Conservation (phyloP, 2,888 invertebrate genomes). For the Aphodius granarius region DNA sequence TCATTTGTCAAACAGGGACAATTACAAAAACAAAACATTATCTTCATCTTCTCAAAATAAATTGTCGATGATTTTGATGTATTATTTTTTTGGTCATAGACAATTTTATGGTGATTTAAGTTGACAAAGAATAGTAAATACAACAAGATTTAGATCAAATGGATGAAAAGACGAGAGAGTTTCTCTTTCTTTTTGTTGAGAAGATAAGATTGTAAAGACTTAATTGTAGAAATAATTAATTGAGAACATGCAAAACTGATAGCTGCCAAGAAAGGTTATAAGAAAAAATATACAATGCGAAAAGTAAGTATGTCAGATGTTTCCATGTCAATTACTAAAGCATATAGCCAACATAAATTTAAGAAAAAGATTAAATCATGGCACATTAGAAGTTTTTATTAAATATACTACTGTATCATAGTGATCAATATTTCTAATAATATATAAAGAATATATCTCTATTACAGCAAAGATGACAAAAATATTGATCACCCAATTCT, state of each 20-base stretch:
- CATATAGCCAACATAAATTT: too few relatives aligned
- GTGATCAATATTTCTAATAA: too few relatives aligned
- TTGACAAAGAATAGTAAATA: background rate
- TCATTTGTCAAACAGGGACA: background rate
- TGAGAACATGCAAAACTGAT: background rate
- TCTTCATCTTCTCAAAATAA: background rate
- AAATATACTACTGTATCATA: too few relatives aligned
- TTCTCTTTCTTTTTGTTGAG: background rate
- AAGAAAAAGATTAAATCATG: too few relatives aligned
- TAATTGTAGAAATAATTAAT: background rate
- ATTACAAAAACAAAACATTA: background rate
- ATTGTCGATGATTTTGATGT: too few relatives aligned
- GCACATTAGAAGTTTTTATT: too few relatives aligned
- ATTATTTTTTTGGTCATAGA: too few relatives aligned
- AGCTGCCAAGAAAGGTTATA: background rate
- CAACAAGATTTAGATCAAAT: background rate
- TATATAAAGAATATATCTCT: too few relatives aligned
- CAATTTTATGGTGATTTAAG: too few relatives aligned
- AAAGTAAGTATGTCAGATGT: background rate
- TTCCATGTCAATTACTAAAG: too few relatives aligned
- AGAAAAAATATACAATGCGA: background rate
- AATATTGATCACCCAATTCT: too few relatives aligned
- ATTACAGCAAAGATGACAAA: too few relatives aligned
- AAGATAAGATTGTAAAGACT: background rate
- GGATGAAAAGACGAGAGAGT: background rate